Percentiles rank a stretch among this genome's conserved stretches.
These are phyloP conservation scores for Stenotaenia linearis DNA, from an alignment of 2,888 invertebrate species.

Conservation along the genomic window DNA sequence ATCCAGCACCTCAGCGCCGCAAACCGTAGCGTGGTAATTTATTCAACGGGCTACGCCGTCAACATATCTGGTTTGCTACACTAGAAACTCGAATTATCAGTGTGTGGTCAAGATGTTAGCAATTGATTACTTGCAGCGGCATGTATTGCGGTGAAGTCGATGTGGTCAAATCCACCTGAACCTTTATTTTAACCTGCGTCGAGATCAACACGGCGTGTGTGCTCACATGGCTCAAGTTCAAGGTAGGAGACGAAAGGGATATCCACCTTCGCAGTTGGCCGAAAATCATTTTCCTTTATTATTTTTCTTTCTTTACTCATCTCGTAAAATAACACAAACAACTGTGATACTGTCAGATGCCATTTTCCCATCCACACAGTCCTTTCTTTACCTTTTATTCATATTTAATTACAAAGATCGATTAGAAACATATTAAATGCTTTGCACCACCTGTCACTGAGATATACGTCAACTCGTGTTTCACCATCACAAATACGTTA, in stretches of 20 bases:
- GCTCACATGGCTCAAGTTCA: slow-evolving; percentile 33
- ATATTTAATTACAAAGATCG: background rate
- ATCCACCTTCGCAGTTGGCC: slow-evolving; percentile 12
- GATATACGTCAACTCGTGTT: background rate
- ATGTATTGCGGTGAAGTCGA: background rate
- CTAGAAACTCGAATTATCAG: background rate
- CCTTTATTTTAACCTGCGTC: background rate
- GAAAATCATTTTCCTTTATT: background rate
- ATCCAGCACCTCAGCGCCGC: slow-evolving; percentile 13
- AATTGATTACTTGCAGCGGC: background rate
- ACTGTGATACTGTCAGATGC: background rate
- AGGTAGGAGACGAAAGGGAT: slow-evolving; percentile 24
- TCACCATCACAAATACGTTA: background rate
- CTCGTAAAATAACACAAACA: background rate
- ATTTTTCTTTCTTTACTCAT: background rate
- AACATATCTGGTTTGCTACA: background rate
- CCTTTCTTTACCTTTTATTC: background rate
- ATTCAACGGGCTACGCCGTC: slow-evolving; percentile 2
- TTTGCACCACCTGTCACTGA: background rate
- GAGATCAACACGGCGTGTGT: slow-evolving; percentile 2
- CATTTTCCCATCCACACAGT: background rate
- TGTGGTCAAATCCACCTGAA: slow-evolving; percentile 10
- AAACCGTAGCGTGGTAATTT: slow-evolving; percentile 7
- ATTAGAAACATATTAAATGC: background rate
- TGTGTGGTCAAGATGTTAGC: slow-evolving; percentile 7